Base-by-base conservation (phyloP, 1,140 invertebrate genomes). In the Brachionus koreanus region DNA sequence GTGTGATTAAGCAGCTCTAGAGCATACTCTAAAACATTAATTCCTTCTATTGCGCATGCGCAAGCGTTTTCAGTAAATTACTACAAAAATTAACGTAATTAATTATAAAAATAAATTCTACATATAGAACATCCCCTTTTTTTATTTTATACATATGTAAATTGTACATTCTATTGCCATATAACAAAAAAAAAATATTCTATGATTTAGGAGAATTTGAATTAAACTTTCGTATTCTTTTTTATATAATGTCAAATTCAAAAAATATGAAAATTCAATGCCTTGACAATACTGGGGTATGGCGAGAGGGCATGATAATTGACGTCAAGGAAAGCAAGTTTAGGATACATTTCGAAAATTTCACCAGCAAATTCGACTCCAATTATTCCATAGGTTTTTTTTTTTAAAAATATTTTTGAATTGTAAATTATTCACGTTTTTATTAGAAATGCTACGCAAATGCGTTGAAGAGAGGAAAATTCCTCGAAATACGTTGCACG, bases 191-290 rank as follows among this genome's bases (percentile, higher is more conserved):
- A n/a, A 52, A 52, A 29, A 52, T 52, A 52, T 52, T 52, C 46
- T 52, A 16, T 52, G 46, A 52, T 52, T 52, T 52, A 52, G 46
- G 46, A 52, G 46, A 16, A 52, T 52, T 52, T 52, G 46, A 52
- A 52, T 52, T 52, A 16, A 52, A 52, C 46, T 52, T n/a, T 52
- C n/a, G 46, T 52, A 52, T 52, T 52, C 0, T 52, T 52, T 52
- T 52, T 52, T 52, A n/a, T 65, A 65, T 33, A 33, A 65, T 65
- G 61, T 33, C 23, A 33, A 33, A 33, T 65, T 65, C 61, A 65
- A 65, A 29, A 65, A 65, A 65, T 33, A 29, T 65, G 23, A 65
- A 65, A 65, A 65, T 65, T 35, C 61, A 65, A 65, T 65, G 61
- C 61, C 33, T 65, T 33, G 25, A 65, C 33, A 65, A 65, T 16